Conservation (phyloP, 2,113 vertebrate species). For the Gracilinanus agilis region DNA sequence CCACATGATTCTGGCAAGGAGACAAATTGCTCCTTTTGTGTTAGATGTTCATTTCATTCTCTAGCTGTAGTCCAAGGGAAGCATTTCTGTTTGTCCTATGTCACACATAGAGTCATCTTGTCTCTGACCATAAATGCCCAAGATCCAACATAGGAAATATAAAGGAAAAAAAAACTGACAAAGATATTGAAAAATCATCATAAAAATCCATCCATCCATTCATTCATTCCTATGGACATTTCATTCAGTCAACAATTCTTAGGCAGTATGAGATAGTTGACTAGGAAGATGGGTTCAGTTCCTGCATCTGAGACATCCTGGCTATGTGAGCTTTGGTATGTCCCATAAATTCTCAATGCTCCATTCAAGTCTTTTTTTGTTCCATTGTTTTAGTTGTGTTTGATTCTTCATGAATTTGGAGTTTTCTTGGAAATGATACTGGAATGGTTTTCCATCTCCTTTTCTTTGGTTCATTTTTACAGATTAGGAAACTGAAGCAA, state of each 20-base stretch:
- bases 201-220: neutral
- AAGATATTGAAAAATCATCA: neutral
- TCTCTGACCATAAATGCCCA: neutral
- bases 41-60: slow-evolving; percentile 34
- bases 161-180: neutral
- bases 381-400: too few relatives aligned
- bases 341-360: neutral
- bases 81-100: neutral
- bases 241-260: neutral
- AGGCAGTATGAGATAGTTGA: neutral
- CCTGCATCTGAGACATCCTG: neutral
- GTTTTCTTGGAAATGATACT: too few relatives aligned
- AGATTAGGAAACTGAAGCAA: too few relatives aligned
- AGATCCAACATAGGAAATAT: neutral
- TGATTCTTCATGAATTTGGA: too few relatives aligned
- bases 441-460: too few relatives aligned
- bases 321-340: neutral
- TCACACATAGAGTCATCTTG: neutral
- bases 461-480: too few relatives aligned
- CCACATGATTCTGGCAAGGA: slow-evolving; percentile 54
- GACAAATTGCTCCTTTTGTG: slow-evolving; percentile 67
- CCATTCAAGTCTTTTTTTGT: neutral
- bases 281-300: neutral
- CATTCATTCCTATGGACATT: neutral
- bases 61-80: slow-evolving; percentile 42